Conservation (phyloP, 2,797 vertebrate genomes). For the Zalophus californianus region DNA sequence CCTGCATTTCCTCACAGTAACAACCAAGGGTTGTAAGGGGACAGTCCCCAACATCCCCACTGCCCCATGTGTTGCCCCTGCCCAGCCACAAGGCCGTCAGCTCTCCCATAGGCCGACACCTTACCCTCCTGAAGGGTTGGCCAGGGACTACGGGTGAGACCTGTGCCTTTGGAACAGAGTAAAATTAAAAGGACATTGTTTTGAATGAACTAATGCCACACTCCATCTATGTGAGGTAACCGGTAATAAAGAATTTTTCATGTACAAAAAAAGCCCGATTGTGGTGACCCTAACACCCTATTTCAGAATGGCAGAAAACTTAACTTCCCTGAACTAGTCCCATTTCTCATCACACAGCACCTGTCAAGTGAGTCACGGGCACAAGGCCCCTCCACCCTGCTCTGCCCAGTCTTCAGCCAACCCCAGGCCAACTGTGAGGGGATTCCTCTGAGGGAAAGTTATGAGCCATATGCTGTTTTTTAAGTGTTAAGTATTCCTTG, state of each 20-base stretch:
- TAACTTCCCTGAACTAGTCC: no score
- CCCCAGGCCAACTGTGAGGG: not conserved
- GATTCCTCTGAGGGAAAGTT: not conserved
- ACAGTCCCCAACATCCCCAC: fast-evolving
- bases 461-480: fast-evolving
- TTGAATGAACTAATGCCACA: not conserved
- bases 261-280: fast-evolving
- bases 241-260: not conserved
- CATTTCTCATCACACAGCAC: fast-evolving
- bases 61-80: fast-evolving
- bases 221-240: no score
- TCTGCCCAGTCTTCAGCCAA: fast-evolving
- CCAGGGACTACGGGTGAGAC: not conserved
- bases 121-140: fast-evolving
- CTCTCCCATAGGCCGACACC: not conserved
- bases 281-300: not conserved
- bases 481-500: not conserved
- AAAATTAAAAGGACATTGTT: not conserved
- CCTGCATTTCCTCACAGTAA: not conserved
- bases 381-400: not conserved
- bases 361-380: not conserved
- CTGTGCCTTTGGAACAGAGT: not conserved
- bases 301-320: not conserved
- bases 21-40: fast-evolving
- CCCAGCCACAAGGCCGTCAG: not conserved